Conservation (phyloP, 2,888 invertebrate species). For the Ectobius pallidus region DNA sequence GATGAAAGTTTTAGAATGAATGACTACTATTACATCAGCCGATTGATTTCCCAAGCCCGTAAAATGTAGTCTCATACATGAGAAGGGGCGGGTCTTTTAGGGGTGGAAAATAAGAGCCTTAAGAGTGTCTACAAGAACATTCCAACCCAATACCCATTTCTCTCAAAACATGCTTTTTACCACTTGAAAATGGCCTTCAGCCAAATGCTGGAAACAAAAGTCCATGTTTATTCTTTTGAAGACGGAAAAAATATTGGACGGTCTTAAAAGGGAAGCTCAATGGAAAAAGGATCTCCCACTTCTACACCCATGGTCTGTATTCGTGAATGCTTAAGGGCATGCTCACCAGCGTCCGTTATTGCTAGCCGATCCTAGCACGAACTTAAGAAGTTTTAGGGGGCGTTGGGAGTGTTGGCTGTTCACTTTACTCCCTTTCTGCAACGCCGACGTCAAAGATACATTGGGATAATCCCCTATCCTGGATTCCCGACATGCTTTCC, state of each 20-base stretch:
- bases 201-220: neutral
- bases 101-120: no score
- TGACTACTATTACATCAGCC: no score
- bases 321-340: neutral
- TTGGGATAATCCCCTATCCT: slow-evolving; percentile 28
- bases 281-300: no score
- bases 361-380: neutral
- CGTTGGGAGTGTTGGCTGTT: neutral
- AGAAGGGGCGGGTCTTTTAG: no score
- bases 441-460: slow-evolving; percentile 16
- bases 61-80: no score
- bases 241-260: neutral
- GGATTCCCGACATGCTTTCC: slow-evolving; percentile 20
- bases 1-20: no score
- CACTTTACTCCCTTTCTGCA: neutral
- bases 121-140: no score
- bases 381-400: no score
- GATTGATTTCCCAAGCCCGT: no score
- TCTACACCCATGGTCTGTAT: neutral
- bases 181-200: neutral
- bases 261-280: neutral
- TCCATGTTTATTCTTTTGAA: neutral
- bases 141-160: no score
- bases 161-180: neutral
- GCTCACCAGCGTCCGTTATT: neutral